Evolutionary conservation across 2,113 vertebrate species (phyloP).

Genomic region (Merops nubicus): DNA sequence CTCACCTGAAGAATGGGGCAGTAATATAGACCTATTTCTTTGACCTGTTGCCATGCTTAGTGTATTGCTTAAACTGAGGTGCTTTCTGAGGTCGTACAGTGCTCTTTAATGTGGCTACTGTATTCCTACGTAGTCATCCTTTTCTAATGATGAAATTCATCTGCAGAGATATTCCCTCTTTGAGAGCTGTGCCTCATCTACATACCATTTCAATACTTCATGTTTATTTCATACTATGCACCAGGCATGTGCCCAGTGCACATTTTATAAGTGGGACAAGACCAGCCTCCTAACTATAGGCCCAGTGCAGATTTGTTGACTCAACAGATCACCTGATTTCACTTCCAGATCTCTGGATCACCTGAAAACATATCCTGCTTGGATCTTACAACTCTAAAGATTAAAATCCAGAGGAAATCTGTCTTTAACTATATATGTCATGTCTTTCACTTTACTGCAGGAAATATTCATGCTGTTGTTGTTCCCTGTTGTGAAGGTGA

Average conservation of each 20-base stretch:
- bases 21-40: neutral
- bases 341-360: neutral
- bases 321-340: neutral
- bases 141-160: neutral
- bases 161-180: neutral
- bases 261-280: neutral
- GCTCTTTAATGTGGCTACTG: neutral
- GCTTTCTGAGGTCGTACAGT: neutral
- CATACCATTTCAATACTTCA: neutral
- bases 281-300: neutral
- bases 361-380: neutral
- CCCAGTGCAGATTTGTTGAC: neutral
- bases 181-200: neutral
- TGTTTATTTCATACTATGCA: neutral
- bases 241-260: accelerated
- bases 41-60: neutral
- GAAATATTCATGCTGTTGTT: neutral
- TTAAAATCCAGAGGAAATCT: neutral
- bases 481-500: neutral
- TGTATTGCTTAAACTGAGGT: neutral
- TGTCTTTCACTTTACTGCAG: neutral
- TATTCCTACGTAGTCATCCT: neutral
- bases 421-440: neutral
- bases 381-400: neutral
- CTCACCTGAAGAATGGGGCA: neutral